These are phyloP conservation scores for Cynopterus sphinx DNA, from an alignment of 2,797 vertebrate genomes.

Conservation along the genomic window DNA sequence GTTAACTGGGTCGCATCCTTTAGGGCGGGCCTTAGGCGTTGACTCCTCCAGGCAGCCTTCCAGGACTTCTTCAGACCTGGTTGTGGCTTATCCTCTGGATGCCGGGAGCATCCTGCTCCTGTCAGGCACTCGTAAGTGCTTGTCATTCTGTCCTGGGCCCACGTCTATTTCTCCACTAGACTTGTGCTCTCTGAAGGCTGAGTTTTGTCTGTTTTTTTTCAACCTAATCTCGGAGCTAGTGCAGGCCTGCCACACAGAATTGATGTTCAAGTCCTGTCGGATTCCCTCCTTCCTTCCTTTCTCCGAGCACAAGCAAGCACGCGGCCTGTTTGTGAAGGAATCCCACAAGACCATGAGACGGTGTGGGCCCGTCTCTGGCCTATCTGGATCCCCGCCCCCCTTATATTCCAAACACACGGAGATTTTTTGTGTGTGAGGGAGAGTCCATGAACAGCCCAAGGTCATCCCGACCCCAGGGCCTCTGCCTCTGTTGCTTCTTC, in stretches of 20 bases:
- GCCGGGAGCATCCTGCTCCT: neutral
- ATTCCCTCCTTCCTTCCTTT: neutral
- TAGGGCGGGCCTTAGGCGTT: neutral
- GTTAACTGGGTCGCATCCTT: neutral
- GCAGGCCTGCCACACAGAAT: neutral
- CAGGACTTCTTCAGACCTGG: neutral
- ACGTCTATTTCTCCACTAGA: neutral
- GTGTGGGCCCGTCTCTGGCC: neutral
- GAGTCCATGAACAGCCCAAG: neutral
- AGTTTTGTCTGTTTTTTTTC: neutral
- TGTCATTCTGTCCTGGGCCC: neutral
- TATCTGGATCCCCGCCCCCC: too few relatives aligned
- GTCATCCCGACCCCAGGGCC: neutral
- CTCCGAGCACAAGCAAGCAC: neutral
- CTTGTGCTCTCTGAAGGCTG: too few relatives aligned
- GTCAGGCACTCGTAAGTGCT: neutral
- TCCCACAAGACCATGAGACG: too few relatives aligned
- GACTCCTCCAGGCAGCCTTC: constrained; percentile 32
- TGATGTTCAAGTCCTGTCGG: neutral
- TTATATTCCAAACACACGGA: neutral
- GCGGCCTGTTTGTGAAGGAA: neutral
- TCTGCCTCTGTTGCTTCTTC: neutral
- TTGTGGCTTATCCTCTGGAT: neutral
- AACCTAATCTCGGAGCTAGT: neutral
- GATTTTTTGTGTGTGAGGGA: too few relatives aligned